Percentiles rank a stretch among this genome's conserved stretches.
Evolutionary conservation across 92 coral and sea anemone species (phyloP).

Genomic region (Nematostella vectensis): DNA sequence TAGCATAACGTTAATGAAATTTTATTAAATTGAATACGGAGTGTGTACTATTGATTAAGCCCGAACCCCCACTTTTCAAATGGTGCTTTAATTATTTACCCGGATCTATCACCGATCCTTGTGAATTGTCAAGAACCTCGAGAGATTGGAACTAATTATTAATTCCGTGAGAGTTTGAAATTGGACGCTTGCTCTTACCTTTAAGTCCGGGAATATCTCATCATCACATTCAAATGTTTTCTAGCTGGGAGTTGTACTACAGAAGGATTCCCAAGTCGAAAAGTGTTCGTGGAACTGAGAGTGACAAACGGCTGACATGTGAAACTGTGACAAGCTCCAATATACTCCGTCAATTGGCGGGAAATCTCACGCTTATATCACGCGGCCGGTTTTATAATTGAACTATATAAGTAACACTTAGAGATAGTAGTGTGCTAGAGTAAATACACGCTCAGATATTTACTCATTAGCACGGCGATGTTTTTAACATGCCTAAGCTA

Average conservation of each 20-base stretch:
- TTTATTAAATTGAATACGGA: conserved; percentile 84
- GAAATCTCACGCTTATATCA: background rate
- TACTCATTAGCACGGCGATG: conserved; percentile 1
- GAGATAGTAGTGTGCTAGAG: conserved; percentile 30
- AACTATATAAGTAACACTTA: conserved; percentile 57
- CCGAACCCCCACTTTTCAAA: conserved; percentile 74
- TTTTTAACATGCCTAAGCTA: too few relatives aligned
- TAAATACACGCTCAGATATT: conserved; percentile 22
- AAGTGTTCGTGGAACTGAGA: conserved; percentile 5
- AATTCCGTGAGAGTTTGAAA: conserved; percentile 58
- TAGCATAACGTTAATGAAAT: conserved; percentile 91
- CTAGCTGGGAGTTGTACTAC: too few relatives aligned
- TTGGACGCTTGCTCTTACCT: too few relatives aligned
- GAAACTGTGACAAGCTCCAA: background rate
- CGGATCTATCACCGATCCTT: conserved; percentile 82
- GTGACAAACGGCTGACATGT: too few relatives aligned
- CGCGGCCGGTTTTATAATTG: conserved; percentile 44
- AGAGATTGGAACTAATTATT: conserved; percentile 78
- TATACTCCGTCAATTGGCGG: too few relatives aligned
- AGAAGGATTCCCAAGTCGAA: too few relatives aligned
- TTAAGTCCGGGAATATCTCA: too few relatives aligned
- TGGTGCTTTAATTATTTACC: conserved; percentile 91
- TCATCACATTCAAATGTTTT: too few relatives aligned
- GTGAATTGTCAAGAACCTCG: conserved; percentile 78
- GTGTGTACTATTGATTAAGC: conserved; percentile 79